Base-by-base conservation (phyloP, 2,888 invertebrate species). In the Brachypalpus laphriformis region DNA sequence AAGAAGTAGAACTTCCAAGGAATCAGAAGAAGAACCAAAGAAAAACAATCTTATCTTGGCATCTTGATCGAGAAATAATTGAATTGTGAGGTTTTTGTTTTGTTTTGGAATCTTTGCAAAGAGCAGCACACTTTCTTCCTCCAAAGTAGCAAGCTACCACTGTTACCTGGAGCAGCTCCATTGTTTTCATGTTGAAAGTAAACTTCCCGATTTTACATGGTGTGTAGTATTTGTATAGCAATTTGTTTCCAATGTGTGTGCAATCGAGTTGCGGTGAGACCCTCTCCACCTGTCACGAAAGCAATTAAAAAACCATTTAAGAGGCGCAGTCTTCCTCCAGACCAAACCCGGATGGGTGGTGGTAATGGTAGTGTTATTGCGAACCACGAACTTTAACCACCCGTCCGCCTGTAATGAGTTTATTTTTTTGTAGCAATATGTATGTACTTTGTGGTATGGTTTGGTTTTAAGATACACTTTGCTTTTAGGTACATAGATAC, bases 261-360 rank as follows among this genome's bases (percentile, higher is more conserved):
- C 28, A 65, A 51, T 61, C 25, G 63, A 18, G 16, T 34, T 16
- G 47, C 20, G 59, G n/a, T 59, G 47, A 16, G 66, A 59, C 40
- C 34, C 31, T 70, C 57, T 28, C 70, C 83, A 65, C 61, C 66
- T 72, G 78, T 68, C 66, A 78, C 57, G 65, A 56, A 75, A 80
- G 83, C 75, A 83, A 83, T 83, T 85, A 85, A 85, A 85, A 85
- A 70, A 65, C 59, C 80, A 85, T 85, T 85, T 85, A 80, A 70
- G 45, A 70, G 37, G 37, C 57, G 65, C 37, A 57, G 57, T 28
- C 57, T 71, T 78, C 63, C 70, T 25, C 70, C 40, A 31, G 40
- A 14, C 49, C 9, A 28, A 5, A 42, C 71, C 65, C 51, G 59
- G 51, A 65, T 82, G 82, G 82, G 82, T 82, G 82, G 76, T 49